Evolutionary conservation across 2,888 invertebrate genomes (phyloP).

Genomic region (Elmis aenea): DNA sequence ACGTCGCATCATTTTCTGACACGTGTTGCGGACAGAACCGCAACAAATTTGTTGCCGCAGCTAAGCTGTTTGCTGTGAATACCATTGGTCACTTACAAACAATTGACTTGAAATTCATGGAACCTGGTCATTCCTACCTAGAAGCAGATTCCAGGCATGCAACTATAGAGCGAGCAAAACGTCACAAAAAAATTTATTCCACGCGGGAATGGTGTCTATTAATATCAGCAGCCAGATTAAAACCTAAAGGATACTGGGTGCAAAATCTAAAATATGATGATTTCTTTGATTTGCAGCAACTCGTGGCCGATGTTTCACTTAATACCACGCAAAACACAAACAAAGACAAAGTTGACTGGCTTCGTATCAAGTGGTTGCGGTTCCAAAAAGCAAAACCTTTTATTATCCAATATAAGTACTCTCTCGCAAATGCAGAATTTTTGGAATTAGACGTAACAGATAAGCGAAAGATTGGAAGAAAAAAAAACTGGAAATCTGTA

Average conservation of each 20-base stretch:
- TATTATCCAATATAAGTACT: background rate
- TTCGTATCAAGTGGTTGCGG: background rate
- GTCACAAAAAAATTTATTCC: conserved; percentile 17
- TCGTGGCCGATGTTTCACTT: background rate
- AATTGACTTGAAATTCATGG: conserved; percentile 22
- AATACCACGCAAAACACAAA: background rate
- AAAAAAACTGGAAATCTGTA: background rate
- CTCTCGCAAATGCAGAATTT: background rate
- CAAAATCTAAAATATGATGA: background rate
- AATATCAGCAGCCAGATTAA: background rate
- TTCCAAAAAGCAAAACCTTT: background rate
- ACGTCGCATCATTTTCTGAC: conserved; percentile 17
- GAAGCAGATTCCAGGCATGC: conserved; percentile 19
- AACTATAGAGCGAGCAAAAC: conserved; percentile 19
- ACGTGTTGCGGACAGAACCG: conserved; percentile 22
- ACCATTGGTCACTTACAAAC: conserved; percentile 14
- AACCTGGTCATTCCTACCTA: conserved; percentile 10
- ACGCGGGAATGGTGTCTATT: conserved; percentile 4
- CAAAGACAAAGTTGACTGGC: background rate
- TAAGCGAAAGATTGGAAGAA: background rate
- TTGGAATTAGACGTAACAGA: background rate
- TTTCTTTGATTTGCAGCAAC: too few species aligned
- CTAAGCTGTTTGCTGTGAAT: conserved; percentile 18
- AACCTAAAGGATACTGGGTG: background rate
- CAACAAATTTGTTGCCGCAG: conserved; percentile 17